These are phyloP conservation scores for Agrochola circellaris DNA, from an alignment of 2,888 invertebrate species.

Conservation along the genomic window DNA sequence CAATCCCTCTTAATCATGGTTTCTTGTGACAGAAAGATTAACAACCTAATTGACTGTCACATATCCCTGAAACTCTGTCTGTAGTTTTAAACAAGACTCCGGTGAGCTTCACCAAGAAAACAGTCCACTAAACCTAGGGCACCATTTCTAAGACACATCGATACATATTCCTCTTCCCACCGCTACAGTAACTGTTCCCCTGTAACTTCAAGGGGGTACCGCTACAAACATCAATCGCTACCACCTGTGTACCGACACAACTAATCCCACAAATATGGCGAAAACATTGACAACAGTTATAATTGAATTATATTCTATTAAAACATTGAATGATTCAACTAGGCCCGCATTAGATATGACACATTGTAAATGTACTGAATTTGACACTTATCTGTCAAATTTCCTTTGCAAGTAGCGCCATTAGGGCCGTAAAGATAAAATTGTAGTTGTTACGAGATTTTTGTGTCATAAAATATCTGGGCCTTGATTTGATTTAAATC, in stretches of 20 bases:
- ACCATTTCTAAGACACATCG: conserved; percentile 58
- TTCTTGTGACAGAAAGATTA: background rate
- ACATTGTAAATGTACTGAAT: conserved; percentile 12
- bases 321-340: conserved; percentile 57
- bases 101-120: background rate
- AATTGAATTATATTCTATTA: conserved; percentile 59
- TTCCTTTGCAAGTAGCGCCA: background rate
- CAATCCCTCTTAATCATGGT: no score
- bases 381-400: conserved; percentile 5
- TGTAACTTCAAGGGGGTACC: conserved; percentile 8
- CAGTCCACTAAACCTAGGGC: conserved; percentile 47
- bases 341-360: conserved; percentile 47
- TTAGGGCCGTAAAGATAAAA: background rate
- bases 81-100: background rate
- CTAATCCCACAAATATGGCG: conserved; percentile 45
- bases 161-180: conserved; percentile 19
- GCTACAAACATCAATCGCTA: conserved; percentile 63
- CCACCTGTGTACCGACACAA: conserved; percentile 42
- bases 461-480: conserved; percentile 40
- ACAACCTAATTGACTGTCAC: background rate
- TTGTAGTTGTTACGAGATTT: background rate
- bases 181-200: conserved; percentile 46
- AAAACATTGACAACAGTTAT: conserved; percentile 62
- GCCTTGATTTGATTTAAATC: conserved; percentile 39
- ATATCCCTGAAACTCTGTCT: background rate